phyloP scores from a whole-genome alignment of 1,140 invertebrate genomes.

The Goniozus legneri region DNA sequence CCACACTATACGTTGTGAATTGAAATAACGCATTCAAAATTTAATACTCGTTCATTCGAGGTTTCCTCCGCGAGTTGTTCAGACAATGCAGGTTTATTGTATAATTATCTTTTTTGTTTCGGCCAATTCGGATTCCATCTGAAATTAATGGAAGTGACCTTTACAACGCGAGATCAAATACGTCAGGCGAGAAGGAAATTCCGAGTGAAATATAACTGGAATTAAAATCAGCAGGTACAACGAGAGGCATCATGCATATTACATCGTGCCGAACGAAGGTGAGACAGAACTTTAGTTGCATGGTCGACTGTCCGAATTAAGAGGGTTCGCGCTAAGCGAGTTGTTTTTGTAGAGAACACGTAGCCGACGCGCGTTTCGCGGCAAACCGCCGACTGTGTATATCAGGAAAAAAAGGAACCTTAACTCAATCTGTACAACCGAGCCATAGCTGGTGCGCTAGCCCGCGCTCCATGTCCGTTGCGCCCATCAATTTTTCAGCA shows the following conservation, averaged over 20 bases:
- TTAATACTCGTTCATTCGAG: too few relatives aligned
- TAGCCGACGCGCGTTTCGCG: background rate
- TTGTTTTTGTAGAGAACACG: slow-evolving; percentile 29
- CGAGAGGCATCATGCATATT: background rate
- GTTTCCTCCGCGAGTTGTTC: too few relatives aligned
- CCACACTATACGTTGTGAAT: too few relatives aligned
- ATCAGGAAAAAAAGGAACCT: slow-evolving; percentile 17
- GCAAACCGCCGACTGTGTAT: background rate
- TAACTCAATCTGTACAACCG: slow-evolving; percentile 34
- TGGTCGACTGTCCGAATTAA: slow-evolving; percentile 20
- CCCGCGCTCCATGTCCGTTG: slow-evolving; percentile 12
- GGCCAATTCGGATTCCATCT: too few relatives aligned
- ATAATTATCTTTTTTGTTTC: too few relatives aligned
- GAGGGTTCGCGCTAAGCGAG: slow-evolving; percentile 24
- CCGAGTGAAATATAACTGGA: too few relatives aligned
- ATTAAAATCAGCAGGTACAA: too few relatives aligned
- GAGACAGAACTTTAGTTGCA: background rate
- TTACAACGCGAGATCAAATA: too few relatives aligned
- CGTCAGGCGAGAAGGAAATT: too few relatives aligned
- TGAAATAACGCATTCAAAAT: too few relatives aligned
- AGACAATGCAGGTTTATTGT: too few relatives aligned
- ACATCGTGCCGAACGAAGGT: background rate
- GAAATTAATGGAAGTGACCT: too few relatives aligned
- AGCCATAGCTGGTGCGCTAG: slow-evolving; percentile 8
- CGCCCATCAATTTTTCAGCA: slow-evolving; percentile 37